Base-by-base conservation (phyloP, 2,797 vertebrate species). In the Pyrrhura leucotis region DNA sequence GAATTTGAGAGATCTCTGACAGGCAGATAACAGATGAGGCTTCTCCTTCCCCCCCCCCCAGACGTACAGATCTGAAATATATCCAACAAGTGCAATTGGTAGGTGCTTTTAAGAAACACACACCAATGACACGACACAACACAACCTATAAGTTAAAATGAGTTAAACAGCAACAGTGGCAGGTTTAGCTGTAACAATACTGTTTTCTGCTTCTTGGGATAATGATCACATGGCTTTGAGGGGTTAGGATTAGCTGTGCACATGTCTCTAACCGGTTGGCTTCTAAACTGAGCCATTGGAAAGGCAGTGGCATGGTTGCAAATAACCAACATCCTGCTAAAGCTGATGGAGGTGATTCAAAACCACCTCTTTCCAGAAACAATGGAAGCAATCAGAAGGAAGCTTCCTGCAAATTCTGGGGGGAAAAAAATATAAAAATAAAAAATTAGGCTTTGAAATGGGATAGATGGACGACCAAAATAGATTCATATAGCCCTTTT, bases 361-460 rank as follows among this genome's bases (percentile, higher is more conserved):
- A 90, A 93, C 37, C 54, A 79, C 79, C 80, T 94, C 50, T 91
- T 94, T 29, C 51, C 63, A 80, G 87, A 91, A 91, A 96, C 88
- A 96, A 95, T 89, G 62, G 68, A 95, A 76, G 88, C 85, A 96
- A 83, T 73, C 93, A 95, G 82, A 83, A 91, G 63, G 45, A 88
- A 94, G 37, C 40, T 92, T 47, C 91, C 77, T 53, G 17, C 66
- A 78, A 84, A 47, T 78, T 88, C 53, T 61, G 62, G 5, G 10
- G 7, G 22, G 3, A 26, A 7, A 14, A 12, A 19, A 17, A 23
- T 35, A 35, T 35, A 35, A 3, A 12, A 71, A 33, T 53, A 35
- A 50, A 58, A 66, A 65, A 58, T 3, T 6, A 37, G 17, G n/a
- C 82, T 90, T 94, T 73, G 87, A 68, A 12, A 83, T 93, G 85